Evolutionary conservation across 2,113 vertebrate species (phyloP).

Genomic region (Oncorhynchus mykiss): DNA sequence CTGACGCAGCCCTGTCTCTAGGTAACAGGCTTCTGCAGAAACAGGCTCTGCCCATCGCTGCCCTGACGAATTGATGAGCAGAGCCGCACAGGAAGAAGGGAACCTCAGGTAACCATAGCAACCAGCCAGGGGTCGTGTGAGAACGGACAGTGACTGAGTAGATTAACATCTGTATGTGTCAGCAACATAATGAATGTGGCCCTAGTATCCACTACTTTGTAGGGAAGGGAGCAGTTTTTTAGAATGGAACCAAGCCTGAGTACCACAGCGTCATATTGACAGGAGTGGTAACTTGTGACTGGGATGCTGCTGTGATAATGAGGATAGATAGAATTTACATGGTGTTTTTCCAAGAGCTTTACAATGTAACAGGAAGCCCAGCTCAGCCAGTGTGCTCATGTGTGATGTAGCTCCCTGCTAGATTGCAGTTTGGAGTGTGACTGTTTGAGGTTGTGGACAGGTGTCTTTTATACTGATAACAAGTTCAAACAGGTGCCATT

Average conservation of each 20-base stretch:
- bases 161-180: not conserved
- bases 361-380: not conserved
- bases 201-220: not conserved
- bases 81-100: too few relatives aligned
- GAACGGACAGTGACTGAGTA: not conserved
- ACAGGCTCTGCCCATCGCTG: conserved; percentile 8
- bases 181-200: not conserved
- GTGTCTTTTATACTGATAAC: too few relatives aligned
- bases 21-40: conserved; percentile 20
- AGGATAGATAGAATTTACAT: not conserved
- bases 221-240: not conserved
- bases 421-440: conserved; percentile 2
- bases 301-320: not conserved
- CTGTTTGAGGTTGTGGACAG: too few relatives aligned
- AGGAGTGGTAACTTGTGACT: not conserved
- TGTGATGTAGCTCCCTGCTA: conserved; percentile 7
- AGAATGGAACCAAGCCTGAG: not conserved
- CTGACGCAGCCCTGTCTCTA: not conserved
- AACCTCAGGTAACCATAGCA: conserved; percentile 49
- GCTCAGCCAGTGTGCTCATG: not conserved
- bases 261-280: too few relatives aligned
- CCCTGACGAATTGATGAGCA: not conserved
- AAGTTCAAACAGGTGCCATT: too few relatives aligned
- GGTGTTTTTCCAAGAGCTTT: not conserved
- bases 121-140: conserved; percentile 12